Percentiles rank a stretch among this genome's conserved stretches.
These are phyloP conservation scores for Enteromius fasciolatus DNA, from an alignment of 2,797 vertebrate species.

Conservation along the genomic window DNA sequence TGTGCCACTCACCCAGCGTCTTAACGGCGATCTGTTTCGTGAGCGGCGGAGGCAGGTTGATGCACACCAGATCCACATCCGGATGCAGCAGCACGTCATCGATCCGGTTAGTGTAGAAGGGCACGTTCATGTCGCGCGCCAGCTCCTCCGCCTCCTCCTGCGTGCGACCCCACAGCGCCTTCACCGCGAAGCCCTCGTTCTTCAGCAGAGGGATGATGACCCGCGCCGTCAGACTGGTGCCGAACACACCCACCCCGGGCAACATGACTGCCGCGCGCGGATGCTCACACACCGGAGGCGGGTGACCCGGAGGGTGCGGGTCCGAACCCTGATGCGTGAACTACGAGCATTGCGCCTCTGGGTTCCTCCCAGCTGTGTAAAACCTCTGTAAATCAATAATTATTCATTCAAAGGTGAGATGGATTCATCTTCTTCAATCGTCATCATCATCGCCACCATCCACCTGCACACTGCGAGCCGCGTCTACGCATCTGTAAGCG, in stretches of 20 bases:
- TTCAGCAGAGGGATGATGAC: conserved; percentile 95
- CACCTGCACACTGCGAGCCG: conserved; percentile 73
- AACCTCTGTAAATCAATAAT: conserved; percentile 16
- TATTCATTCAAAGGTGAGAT: neutral
- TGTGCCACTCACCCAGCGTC: conserved; percentile 87
- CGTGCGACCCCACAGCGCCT: conserved; percentile 95
- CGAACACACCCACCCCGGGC: conserved; percentile 96
- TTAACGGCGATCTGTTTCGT: conserved; percentile 97
- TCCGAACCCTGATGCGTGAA: conserved; percentile 11
- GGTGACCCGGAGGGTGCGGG: conserved; percentile 20
- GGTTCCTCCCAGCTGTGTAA: neutral
- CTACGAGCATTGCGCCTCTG: conserved; percentile 11
- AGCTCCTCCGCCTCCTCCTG: conserved; percentile 98
- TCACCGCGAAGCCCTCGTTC: conserved; percentile 93
- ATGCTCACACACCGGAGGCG: conserved; percentile 50
- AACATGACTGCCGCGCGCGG: conserved; percentile 83
- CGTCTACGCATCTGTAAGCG: conserved; percentile 62
- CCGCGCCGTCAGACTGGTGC: conserved; percentile 93
- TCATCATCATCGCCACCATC: conserved; percentile 78
- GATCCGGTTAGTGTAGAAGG: conserved; percentile 96
- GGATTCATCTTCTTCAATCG: neutral
- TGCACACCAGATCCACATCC: conserved; percentile 96
- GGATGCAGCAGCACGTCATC: conserved; percentile 97
- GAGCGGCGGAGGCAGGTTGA: conserved; percentile 96
- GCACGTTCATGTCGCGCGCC: conserved; percentile 96